Percentiles rank a stretch among this genome's conserved stretches.
Conservation (phyloP, 2,888 invertebrate genomes). For the Nomada lathburiana region DNA sequence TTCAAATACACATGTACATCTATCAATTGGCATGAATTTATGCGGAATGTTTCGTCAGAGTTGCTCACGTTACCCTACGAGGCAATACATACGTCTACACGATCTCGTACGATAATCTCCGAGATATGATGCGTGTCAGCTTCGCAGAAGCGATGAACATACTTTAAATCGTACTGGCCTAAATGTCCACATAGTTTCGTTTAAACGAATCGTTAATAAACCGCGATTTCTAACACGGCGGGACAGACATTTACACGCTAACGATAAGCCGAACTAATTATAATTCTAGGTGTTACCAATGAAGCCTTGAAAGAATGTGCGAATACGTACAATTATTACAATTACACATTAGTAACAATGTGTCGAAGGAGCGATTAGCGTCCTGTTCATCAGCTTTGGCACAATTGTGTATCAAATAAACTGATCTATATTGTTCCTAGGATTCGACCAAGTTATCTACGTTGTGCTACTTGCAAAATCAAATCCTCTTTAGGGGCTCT, state of each 20-base stretch:
- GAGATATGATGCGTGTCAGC: background rate
- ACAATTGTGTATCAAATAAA: slow-evolving; percentile 52
- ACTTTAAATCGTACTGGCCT: slow-evolving; percentile 53
- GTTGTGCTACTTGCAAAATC: background rate
- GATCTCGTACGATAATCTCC: slow-evolving; percentile 14
- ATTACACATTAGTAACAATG: background rate
- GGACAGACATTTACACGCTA: slow-evolving; percentile 41
- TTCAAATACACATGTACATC: slow-evolving; percentile 41
- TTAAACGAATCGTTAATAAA: slow-evolving; percentile 32
- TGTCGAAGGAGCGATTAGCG: slow-evolving; percentile 38
- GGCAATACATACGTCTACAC: slow-evolving; percentile 42
- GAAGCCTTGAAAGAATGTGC: slow-evolving; percentile 41
- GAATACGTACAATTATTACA: slow-evolving; percentile 7
- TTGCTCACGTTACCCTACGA: slow-evolving; percentile 33
- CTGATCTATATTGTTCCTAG: slow-evolving; percentile 8
- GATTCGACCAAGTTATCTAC: slow-evolving; percentile 10
- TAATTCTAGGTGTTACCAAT: slow-evolving; percentile 24
- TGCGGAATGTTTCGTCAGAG: slow-evolving; percentile 6
- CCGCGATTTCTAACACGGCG: slow-evolving; percentile 26
- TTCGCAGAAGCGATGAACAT: slow-evolving; percentile 21
- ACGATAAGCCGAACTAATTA: slow-evolving; percentile 43
- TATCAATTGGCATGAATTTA: slow-evolving; percentile 20
- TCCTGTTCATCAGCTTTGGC: slow-evolving; percentile 32
- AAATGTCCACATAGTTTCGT: slow-evolving; percentile 47
- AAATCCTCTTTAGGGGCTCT: background rate